Evolutionary conservation across 2,797 vertebrate species (phyloP), one percentile per base, ranked within the genome.

Genomic region (Pachyuromys duprasi): DNA sequence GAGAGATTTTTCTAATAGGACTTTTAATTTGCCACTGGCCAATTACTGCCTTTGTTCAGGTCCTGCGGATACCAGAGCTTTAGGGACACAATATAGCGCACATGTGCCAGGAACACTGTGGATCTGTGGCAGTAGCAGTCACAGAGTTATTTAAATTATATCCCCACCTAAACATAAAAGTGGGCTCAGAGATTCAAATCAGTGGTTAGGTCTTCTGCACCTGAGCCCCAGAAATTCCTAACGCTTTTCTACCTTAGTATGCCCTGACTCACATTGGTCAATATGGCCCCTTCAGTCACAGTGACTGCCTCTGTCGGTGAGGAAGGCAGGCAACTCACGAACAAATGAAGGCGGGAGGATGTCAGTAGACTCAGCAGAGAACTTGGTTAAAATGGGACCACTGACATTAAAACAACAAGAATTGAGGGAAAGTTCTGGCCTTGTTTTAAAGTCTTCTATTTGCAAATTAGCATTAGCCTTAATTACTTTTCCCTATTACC

Each of bases 391-490:
- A 89, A 93, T 5, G 26, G 39, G 45, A 92, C 18, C 45, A 78
- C 11, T 60, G 70, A 91, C 49, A 72, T 7, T 17, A 82, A 3
- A 26, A 62, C 31, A 93, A 79, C 8, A 4, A 92, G 45, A 94
- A 88, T 0, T 65, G 36, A 86, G 31, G 60, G n/a, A 57, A 57
- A 93, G 39, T 70, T 75, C 75, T 81, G 53, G 53, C 20, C 26
- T 67, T 91, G 42, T 33, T 90, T 81, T 72, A 74, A 78, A 28
- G 69, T 49, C 1, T 15, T 49, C 63, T 87, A 36, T 76, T 82
- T 79, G 91, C 22, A 92, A 79, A 94, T 65, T 63, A 89, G 62
- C 53, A 49, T 91, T 62, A 62, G n/a, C 33, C 49, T 75, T 84
- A 90, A 93, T 75, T 79, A 53, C 22, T 78, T 94, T 93, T 92